These are phyloP conservation scores for Brachionus paranguensis DNA, from an alignment of 1,140 invertebrate species.

Conservation along the genomic window DNA sequence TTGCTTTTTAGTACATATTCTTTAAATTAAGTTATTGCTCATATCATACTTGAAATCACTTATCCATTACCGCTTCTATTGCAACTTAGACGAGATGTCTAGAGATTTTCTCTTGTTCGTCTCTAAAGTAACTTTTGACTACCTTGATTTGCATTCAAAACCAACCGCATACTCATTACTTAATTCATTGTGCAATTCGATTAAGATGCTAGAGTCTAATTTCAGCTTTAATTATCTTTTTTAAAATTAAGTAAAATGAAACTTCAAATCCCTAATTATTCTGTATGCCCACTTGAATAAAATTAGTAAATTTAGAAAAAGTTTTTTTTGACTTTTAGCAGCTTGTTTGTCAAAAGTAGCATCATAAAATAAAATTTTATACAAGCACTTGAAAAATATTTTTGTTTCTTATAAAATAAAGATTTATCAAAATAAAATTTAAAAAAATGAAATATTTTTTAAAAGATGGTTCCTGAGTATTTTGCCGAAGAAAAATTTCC, in stretches of 20 bases:
- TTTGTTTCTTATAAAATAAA: neutral
- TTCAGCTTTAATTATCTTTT: slow-evolving; percentile 8
- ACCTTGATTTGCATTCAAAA: neutral
- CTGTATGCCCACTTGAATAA: neutral
- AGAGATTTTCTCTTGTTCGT: neutral
- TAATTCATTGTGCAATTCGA: neutral
- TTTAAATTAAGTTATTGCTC: slow-evolving; percentile 20
- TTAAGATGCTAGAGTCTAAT: neutral
- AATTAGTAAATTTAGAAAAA: neutral
- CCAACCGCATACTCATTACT: neutral
- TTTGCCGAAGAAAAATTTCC: neutral
- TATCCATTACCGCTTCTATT: slow-evolving; percentile 6
- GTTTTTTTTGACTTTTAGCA: too few species aligned
- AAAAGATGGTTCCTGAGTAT: neutral
- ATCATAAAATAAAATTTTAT: too few species aligned
- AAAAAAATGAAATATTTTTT: neutral
- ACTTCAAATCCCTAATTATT: neutral
- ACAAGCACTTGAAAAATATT: too few species aligned
- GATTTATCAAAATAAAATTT: neutral
- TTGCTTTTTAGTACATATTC: neutral
- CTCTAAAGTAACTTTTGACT: neutral
- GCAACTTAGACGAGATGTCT: neutral
- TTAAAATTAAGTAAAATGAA: neutral
- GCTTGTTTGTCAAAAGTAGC: too few species aligned
- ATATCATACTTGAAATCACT: slow-evolving; percentile 29